Base-by-base conservation (phyloP, 1,140 invertebrate species). In the Drosophila sucinea region DNA sequence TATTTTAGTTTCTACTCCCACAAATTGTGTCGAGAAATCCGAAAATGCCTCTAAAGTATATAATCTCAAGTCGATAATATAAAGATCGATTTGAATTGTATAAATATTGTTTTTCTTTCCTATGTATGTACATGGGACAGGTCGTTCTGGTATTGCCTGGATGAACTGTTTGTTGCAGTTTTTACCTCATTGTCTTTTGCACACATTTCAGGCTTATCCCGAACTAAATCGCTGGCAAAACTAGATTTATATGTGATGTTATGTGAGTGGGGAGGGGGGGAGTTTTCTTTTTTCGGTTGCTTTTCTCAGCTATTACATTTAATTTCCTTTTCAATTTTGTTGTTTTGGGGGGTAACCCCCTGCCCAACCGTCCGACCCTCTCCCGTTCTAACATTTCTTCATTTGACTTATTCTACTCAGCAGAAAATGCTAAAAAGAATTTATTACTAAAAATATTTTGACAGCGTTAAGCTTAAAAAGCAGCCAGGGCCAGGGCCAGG, bases 361-460 rank as follows among this genome's bases (percentile, higher is more conserved):
- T 17, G 17, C 17, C 17, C 17, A 17, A 17, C 17, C 17, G 17
- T 17, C 17, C 17, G 17, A 17, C 57, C 10, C 25, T 51, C 29
- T 29, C 17, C 51, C 54, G 27, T 41, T 63, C 54, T 25, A 25
- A 72, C 27, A 62, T 63, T 57, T 65, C 35, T 40, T 65, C 32
- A 38, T 55, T 68, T 68, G 66, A 68, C 70, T 72, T 72, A 38
- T 61, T 51, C 56, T 55, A 72, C 67, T 80, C 27, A 62, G 44
- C 56, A 58, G 33, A 67, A 64, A 77, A 67, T 60, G 63, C 70
- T 77, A 69, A 81, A 73, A 82, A 56, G 81, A 87, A 87, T 87
- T 87, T 87, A 87, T 87, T 84, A 90, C 83, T 77, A 68, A 84
- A 90, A 90, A 90, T 90, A 90, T 90, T 90, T 90, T 90, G 87